These are phyloP conservation scores for Petrocephalus microphthalmus DNA, from an alignment of 2,113 vertebrate genomes.

Conservation along the genomic window DNA sequence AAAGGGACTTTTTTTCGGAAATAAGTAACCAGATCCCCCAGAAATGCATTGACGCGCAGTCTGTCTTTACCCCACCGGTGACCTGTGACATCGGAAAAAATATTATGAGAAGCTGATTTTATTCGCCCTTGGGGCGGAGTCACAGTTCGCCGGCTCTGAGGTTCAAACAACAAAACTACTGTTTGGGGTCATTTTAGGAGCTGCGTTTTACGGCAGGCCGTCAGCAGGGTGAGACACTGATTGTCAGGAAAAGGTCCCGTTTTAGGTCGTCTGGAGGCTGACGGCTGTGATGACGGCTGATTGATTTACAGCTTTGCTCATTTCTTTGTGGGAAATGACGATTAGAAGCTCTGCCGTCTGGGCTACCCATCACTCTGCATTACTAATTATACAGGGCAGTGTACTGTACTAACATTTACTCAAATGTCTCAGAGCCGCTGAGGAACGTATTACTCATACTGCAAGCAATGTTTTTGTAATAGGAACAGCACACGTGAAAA, in stretches of 20 bases:
- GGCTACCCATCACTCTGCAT: neutral
- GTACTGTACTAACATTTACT: neutral
- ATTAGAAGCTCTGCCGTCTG: neutral
- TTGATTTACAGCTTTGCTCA: neutral
- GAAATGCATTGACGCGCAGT: constrained; percentile 48
- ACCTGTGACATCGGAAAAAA: constrained; percentile 83
- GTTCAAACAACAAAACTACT: constrained; percentile 67
- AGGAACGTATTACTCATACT: neutral
- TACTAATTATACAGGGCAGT: neutral
- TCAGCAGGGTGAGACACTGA: neutral
- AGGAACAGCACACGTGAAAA: neutral
- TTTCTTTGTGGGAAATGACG: neutral
- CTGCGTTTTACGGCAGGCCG: neutral
- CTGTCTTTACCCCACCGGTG: constrained; percentile 75
- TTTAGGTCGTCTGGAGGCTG: neutral
- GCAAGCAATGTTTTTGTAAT: neutral
- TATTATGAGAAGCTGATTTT: constrained; percentile 80
- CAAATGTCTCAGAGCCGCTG: neutral
- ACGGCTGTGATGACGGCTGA: neutral
- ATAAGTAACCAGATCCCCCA: neutral
- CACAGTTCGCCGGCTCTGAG: constrained; percentile 71
- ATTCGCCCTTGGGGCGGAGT: constrained; percentile 66
- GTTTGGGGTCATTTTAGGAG: neutral
- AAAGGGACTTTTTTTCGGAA: neutral
- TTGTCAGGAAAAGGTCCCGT: neutral